Conservation (phyloP, 1,140 invertebrate genomes). For the Brachionus asplanchnoidis region DNA sequence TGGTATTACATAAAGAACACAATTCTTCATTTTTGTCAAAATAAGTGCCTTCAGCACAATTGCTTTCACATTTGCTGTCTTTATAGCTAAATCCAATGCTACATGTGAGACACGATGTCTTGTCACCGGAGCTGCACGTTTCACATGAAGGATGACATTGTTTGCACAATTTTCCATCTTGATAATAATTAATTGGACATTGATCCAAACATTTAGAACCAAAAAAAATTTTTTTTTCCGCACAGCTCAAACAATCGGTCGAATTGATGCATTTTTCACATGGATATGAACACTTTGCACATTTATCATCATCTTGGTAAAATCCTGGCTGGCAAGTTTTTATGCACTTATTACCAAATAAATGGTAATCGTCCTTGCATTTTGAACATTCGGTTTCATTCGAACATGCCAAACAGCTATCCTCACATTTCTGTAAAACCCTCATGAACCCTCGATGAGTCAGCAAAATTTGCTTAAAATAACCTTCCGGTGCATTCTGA, state of each 20-base stretch:
- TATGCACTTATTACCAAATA: slow-evolving; percentile 6
- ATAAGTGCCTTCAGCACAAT: slow-evolving; percentile 68
- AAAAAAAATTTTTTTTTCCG: neutral
- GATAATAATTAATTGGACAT: slow-evolving; percentile 44
- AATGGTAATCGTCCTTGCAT: neutral
- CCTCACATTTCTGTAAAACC: neutral
- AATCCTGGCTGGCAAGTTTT: neutral
- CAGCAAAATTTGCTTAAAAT: neutral
- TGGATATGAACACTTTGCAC: neutral
- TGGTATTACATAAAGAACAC: slow-evolving; percentile 27
- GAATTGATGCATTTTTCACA: slow-evolving; percentile 23
- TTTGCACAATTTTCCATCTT: slow-evolving; percentile 58
- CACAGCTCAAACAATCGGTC: neutral
- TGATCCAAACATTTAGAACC: slow-evolving; percentile 43
- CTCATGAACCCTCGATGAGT: neutral
- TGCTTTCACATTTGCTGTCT: slow-evolving; percentile 54
- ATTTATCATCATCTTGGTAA: neutral
- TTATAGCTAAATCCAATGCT: slow-evolving; percentile 64
- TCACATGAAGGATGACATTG: slow-evolving; percentile 72
- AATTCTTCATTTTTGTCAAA: slow-evolving; percentile 67
- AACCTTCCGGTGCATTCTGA: neutral
- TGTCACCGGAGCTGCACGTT: slow-evolving; percentile 71
- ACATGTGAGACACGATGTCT: slow-evolving; percentile 74
- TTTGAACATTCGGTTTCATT: neutral
- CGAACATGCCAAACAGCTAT: neutral